Base-by-base conservation (phyloP, 2,888 invertebrate genomes). In the Aethes cnicana region DNA sequence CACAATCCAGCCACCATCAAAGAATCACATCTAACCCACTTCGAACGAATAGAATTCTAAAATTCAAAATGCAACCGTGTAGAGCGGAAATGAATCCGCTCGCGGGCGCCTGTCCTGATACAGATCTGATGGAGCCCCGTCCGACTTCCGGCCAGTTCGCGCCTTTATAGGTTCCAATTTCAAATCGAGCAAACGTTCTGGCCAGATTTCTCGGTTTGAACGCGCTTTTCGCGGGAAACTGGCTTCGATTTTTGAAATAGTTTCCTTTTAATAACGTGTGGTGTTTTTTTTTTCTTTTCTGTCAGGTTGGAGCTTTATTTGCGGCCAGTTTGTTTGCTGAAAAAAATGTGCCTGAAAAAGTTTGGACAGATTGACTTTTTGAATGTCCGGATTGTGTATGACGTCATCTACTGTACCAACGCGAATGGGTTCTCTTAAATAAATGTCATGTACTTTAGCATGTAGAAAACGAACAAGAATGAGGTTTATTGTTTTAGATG, bases 161-260 rank as follows among this genome's bases (percentile, higher is more conserved):
- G 84, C 81, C 74, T 86, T 87, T 85, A 85, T 81, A 75, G 79
- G 70, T 84, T 85, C 82, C 82, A 84, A 83, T 85, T 84, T 84
- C 74, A 73, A 80, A 82, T 80, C 75, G 71, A 43, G 21, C 49
- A 23, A 23, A 25, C 16, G 49, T 39, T 23, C 32, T 26, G 41
- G 23, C 25, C 25, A 33, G 18, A 18, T 48, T 23, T 17, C 26
- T 44, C 21, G 43, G 50, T 39, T 39, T 39, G 23, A 44, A 37
- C 36, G 43, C 36, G 50, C 43, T 50, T 50, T 50, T 50, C 50
- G 17, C 20, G 17, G 18, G 9, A 30, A 23, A 43, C 14, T 28
- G 21, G 28, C 20, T 44, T 23, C 43, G 23, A 30, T 44, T 30
- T 50, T 43, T 43, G 43, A 50, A 50, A 50, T 43, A 36, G 49